Evolutionary conservation across 1,140 invertebrate genomes (phyloP).

Genomic region (Drosophila teissieri): DNA sequence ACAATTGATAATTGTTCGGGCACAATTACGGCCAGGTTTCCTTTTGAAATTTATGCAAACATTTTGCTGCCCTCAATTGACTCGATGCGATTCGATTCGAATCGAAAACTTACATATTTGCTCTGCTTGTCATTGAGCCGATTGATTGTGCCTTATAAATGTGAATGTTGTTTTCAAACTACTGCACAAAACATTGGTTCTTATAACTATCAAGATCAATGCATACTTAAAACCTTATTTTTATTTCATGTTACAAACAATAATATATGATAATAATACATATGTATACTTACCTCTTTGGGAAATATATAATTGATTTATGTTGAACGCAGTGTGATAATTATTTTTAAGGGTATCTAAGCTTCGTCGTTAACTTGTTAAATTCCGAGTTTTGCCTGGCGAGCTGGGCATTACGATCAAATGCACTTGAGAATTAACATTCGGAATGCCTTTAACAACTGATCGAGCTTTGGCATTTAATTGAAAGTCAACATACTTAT

Average conservation of each 20-base stretch:
- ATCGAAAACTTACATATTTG: constrained; percentile 62
- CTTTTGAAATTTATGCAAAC: constrained; percentile 70
- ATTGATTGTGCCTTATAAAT: constrained; percentile 61
- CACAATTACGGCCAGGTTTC: constrained; percentile 55
- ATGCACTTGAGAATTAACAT: constrained; percentile 83
- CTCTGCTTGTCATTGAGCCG: constrained; percentile 72
- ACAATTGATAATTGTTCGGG: constrained; percentile 61
- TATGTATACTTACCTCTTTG: too few relatives aligned
- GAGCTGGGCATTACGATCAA: constrained; percentile 35
- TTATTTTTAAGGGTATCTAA: constrained; percentile 3
- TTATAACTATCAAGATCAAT: too few relatives aligned
- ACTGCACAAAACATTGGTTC: neutral
- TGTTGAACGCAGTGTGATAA: neutral
- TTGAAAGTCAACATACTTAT: constrained; percentile 80
- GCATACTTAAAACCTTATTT: too few relatives aligned
- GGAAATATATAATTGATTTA: too few relatives aligned
- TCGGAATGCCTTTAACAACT: constrained; percentile 79
- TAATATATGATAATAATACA: too few relatives aligned
- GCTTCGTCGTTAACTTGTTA: neutral
- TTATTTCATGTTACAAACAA: too few relatives aligned
- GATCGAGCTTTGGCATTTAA: constrained; percentile 71
- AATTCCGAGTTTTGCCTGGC: constrained; percentile 5
- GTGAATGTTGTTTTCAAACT: constrained; percentile 65
- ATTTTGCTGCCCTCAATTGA: constrained; percentile 48
- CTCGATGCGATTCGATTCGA: constrained; percentile 46